phyloP scores from a whole-genome alignment of 2,113 vertebrate genomes.

The Corydoras sp. region DNA sequence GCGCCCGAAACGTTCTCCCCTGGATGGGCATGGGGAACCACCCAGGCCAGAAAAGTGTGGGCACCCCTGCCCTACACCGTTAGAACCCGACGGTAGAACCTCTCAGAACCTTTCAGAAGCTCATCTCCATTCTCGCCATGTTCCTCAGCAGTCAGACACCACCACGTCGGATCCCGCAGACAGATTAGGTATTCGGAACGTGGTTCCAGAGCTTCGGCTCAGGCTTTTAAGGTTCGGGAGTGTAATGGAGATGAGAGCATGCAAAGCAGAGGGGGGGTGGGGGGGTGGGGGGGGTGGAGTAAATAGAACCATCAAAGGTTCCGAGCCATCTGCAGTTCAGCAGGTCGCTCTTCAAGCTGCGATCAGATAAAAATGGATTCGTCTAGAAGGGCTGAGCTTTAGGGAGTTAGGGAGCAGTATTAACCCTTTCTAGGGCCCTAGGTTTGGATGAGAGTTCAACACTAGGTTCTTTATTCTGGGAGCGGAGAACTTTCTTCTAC shows the following conservation, averaged over 20 bases:
- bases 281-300: conserved; percentile 9
- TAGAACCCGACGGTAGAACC: too few species aligned
- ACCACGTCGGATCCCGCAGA: conserved; percentile 56
- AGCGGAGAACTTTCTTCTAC: too few species aligned
- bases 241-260: conserved; percentile 59
- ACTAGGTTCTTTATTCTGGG: too few species aligned
- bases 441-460: too few species aligned
- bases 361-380: conserved; percentile 39
- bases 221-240: conserved; percentile 61
- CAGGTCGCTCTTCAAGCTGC: conserved; percentile 31
- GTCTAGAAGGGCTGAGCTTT: conserved; percentile 39
- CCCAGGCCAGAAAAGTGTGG: too few species aligned
- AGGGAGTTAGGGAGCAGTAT: conserved; percentile 16
- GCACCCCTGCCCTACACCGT: too few species aligned
- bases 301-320: conserved; percentile 54
- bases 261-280: too few species aligned
- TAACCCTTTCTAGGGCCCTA: neutral
- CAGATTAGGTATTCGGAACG: conserved; percentile 47
- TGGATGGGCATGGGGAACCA: too few species aligned
- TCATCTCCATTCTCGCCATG: too few species aligned
- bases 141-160: conserved; percentile 40
- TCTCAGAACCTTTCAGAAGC: too few species aligned
- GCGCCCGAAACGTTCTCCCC: too few species aligned
- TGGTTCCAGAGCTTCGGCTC: conserved; percentile 43
- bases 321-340: conserved; percentile 42